Base-by-base conservation (phyloP, 2,888 invertebrate genomes). In the Trachelus tabidus region DNA sequence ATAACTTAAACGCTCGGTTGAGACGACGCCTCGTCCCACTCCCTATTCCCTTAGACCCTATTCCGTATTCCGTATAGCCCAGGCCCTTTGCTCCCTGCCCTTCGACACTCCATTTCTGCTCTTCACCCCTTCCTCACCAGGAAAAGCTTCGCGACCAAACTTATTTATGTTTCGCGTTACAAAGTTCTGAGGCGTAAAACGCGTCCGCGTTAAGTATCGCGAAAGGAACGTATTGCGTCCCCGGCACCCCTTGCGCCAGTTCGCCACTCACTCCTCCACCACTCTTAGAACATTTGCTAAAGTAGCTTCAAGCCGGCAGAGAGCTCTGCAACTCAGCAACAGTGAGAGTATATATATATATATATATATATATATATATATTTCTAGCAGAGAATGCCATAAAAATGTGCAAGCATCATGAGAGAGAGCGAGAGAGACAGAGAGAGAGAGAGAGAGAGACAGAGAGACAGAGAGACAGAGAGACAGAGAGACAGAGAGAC, bases 161-260 rank as follows among this genome's bases (percentile, higher is more conserved):
- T 86, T 86, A 85, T 86, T 87, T 85, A 83, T 83, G 79, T 79
- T 79, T 69, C 77, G 76, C 79, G 81, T 79, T 77, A 78, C 75
- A 79, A 87, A 82, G 81, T 84, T 86, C 77, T 77, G 82, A 83
- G 84, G 83, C 85, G 83, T 82, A 84, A 85, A 87, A 84, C 87
- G 81, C 84, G 83, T 73, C 56, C 78, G 75, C 78, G 75, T 83
- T 81, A 87, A 87, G 83, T 84, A 85, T 79, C 80, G 83, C 81
- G 82, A 76, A 80, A 82, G 82, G 34, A 80, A 77, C 30, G 69
- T 69, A 15, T 30, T 31, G 30, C 34, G 71, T 71, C 34, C 12
- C 31, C 33, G 69, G 31, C 69, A 30, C 11, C 69, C 30, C 30
- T 30, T 33, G 12, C 69, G 69, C 15, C 69, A 69, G 40, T 0